Conservation (phyloP, 2,797 vertebrate species). For the Galago senegalensis region DNA sequence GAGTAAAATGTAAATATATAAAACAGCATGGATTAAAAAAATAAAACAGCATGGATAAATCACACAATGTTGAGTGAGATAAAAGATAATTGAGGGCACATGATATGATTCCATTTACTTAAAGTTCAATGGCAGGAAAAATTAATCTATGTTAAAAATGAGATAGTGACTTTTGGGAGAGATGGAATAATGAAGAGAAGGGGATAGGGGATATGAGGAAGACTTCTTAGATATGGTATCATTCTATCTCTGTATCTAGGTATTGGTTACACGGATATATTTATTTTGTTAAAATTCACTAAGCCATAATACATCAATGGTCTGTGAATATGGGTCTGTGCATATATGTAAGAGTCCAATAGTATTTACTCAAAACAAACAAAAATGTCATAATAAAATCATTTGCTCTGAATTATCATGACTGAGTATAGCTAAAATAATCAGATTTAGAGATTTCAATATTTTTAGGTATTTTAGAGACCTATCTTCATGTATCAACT, state of each 20-base stretch:
- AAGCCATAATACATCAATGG: not conserved
- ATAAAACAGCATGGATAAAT: not conserved
- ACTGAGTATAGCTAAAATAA: not conserved
- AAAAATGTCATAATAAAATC: not conserved
- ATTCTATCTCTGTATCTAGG: not conserved
- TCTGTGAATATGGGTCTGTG: not conserved
- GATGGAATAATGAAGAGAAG: not conserved
- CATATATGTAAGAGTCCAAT: not conserved
- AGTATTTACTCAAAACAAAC: not conserved
- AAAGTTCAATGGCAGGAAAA: not conserved
- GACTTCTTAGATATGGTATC: not conserved
- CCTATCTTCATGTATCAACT: not conserved
- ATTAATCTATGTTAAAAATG: not conserved
- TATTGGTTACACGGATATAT: not conserved
- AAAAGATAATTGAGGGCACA: not conserved
- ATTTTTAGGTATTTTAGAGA: not conserved
- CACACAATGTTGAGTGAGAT: not conserved
- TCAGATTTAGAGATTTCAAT: constrained; percentile 1
- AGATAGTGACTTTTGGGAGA: not conserved
- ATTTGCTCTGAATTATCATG: not conserved
- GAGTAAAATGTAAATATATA: not conserved
- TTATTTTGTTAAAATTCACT: constrained; percentile 43
- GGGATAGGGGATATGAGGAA: fast-evolving
- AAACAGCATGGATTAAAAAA: not conserved
- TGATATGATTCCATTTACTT: not conserved